Evolutionary conservation across 2,797 vertebrate species (phyloP).

Genomic region (Antrozous pallidus): DNA sequence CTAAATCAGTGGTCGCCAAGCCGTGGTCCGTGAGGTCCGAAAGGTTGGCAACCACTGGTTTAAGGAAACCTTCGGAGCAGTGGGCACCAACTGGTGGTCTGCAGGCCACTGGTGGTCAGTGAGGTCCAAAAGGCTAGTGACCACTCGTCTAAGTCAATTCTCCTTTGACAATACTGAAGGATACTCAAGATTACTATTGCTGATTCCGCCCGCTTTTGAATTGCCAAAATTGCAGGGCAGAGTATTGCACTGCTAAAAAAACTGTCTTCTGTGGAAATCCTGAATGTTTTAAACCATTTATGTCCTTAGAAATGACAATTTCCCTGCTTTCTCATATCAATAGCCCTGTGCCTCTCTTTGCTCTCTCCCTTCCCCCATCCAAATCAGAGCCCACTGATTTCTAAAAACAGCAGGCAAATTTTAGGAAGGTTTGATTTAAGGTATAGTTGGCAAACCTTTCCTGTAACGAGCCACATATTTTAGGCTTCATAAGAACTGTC

Average conservation of each 20-base stretch:
- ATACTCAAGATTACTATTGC: not conserved
- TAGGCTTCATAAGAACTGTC: not conserved
- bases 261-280: not conserved
- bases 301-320: not conserved
- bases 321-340: not conserved
- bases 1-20: not conserved
- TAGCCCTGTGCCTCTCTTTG: too few relatives aligned
- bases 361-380: too few relatives aligned
- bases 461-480: not conserved
- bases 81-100: too few relatives aligned
- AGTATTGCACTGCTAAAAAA: not conserved
- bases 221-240: not conserved
- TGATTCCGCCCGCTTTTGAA: constrained; percentile 1
- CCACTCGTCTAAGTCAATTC: not conserved
- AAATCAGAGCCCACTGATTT: not conserved
- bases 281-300: not conserved
- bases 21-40: too few relatives aligned
- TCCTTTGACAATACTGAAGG: not conserved
- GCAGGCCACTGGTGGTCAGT: too few relatives aligned
- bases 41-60: too few relatives aligned
- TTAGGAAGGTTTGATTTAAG: not conserved
- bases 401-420: not conserved
- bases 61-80: too few relatives aligned
- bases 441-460: not conserved
- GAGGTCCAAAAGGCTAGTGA: too few relatives aligned